Evolutionary conservation across 2,888 invertebrate genomes (phyloP).

Genomic region (Protodeltote pygarga): DNA sequence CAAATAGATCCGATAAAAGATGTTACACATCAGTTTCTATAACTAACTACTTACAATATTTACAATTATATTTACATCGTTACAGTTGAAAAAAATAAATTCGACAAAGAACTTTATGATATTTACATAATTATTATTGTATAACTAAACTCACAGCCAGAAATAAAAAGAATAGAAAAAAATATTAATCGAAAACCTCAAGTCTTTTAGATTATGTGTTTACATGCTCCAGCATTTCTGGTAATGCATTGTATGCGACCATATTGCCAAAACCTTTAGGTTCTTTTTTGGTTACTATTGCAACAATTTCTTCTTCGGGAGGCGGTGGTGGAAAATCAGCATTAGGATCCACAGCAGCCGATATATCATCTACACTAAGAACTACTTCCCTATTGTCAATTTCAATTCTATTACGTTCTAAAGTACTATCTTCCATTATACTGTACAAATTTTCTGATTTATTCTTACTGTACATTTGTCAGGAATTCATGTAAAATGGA

Average conservation of each 20-base stretch:
- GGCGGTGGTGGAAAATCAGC: slow-evolving; percentile 77
- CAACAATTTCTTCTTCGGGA: slow-evolving; percentile 82
- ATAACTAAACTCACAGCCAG: slow-evolving; percentile 63
- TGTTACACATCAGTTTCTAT: slow-evolving; percentile 74
- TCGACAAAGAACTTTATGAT: slow-evolving; percentile 56
- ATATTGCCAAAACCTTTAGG: slow-evolving; percentile 82
- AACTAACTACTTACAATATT: slow-evolving; percentile 59
- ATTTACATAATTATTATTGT: slow-evolving; percentile 46
- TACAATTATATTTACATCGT: slow-evolving; percentile 63
- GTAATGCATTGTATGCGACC: slow-evolving; percentile 84
- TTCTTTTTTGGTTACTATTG: slow-evolving; percentile 84
- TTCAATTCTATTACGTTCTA: slow-evolving; percentile 80
- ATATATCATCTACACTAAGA: slow-evolving; percentile 82
- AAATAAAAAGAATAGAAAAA: slow-evolving; percentile 53
- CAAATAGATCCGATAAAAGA: slow-evolving; percentile 80
- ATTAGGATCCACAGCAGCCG: slow-evolving; percentile 68
- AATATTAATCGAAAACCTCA: slow-evolving; percentile 39
- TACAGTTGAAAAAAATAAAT: slow-evolving; percentile 60
- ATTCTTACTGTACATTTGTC: slow-evolving; percentile 89
- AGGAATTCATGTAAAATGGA: slow-evolving; percentile 90
- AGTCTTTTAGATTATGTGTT: slow-evolving; percentile 67
- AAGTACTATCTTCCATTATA: slow-evolving; percentile 83
- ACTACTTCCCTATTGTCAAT: slow-evolving; percentile 83
- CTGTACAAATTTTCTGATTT: slow-evolving; percentile 87
- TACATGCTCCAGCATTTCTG: slow-evolving; percentile 83